phyloP scores from a whole-genome alignment of 2,797 vertebrate genomes.

The Periophthalmus magnuspinnatus region DNA sequence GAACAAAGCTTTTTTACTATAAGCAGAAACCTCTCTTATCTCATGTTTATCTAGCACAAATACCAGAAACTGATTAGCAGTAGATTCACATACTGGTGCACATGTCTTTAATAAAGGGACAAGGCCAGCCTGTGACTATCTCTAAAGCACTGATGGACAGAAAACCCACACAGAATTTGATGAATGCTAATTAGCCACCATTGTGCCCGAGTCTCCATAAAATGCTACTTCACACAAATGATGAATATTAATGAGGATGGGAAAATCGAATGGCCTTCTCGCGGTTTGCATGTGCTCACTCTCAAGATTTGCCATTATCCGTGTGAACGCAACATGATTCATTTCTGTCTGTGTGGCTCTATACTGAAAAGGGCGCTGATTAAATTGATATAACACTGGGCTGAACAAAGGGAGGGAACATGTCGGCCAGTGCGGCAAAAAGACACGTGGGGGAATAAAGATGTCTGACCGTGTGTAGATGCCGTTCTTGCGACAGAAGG shows the following conservation, averaged over 20 bases:
- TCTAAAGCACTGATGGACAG: conserved; percentile 59
- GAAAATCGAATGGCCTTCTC: conserved; percentile 49
- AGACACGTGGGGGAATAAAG: not conserved
- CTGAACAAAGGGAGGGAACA: not conserved
- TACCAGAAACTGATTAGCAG: conserved; percentile 48
- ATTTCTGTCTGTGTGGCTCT: conserved; percentile 52
- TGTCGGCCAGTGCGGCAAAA: not conserved
- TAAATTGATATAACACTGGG: conserved; percentile 4
- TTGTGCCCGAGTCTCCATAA: conserved; percentile 65
- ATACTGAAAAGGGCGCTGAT: conserved; percentile 32
- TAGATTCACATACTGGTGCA: conserved; percentile 25
- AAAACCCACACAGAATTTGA: conserved; percentile 58
- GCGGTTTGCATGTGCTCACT: conserved; percentile 41
- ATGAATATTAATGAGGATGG: conserved; percentile 70
- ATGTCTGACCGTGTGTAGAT: conserved; percentile 89
- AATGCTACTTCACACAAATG: conserved; percentile 56
- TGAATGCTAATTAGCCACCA: conserved; percentile 68
- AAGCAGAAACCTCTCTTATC: not conserved
- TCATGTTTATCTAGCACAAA: conserved; percentile 20
- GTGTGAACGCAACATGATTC: conserved; percentile 36
- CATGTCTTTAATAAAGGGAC: conserved; percentile 10
- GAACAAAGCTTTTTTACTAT: not conserved
- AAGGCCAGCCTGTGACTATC: conserved; percentile 52
- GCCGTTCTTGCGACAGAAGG: conserved; percentile 95
- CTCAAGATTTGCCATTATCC: conserved; percentile 50